A percentile compares a stretch with the other conserved stretches of the same genome.
These are phyloP conservation scores for Vombatus ursinus DNA, from an alignment of 2,113 vertebrate species.

Conservation along the genomic window DNA sequence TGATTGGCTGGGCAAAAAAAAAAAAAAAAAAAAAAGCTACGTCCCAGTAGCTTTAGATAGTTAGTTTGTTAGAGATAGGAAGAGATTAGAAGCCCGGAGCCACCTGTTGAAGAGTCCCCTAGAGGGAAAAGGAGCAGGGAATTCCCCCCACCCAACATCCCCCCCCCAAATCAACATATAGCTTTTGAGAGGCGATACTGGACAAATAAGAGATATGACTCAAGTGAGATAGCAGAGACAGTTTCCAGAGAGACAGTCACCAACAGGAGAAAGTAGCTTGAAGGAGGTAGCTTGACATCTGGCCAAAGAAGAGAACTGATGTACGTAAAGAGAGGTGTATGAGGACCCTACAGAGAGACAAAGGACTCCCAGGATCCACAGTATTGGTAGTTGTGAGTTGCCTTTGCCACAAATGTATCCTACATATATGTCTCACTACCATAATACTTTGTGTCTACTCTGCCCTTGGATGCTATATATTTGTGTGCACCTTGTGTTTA, in stretches of 20 bases:
- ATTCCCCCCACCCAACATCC: neutral
- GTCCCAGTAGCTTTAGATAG: neutral
- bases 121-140: neutral
- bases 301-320: neutral
- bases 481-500: neutral
- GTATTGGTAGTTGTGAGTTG: neutral
- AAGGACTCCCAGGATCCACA: too few species aligned
- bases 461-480: too few species aligned
- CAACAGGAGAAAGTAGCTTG: neutral
- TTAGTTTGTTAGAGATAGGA: neutral
- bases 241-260: neutral
- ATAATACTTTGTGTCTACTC: neutral
- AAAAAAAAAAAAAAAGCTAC: neutral
- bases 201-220: neutral
- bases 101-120: neutral
- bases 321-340: neutral
- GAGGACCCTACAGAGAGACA: neutral
- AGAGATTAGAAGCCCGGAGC: neutral
- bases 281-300: neutral
- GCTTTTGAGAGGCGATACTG: neutral
- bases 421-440: neutral
- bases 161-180: neutral
- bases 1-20: neutral
- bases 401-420: neutral
- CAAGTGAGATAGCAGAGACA: neutral